Evolutionary conservation across 2,113 vertebrate genomes (phyloP), one percentile per base, ranked within the genome.

Genomic region (Trochalopteron elliotii): DNA sequence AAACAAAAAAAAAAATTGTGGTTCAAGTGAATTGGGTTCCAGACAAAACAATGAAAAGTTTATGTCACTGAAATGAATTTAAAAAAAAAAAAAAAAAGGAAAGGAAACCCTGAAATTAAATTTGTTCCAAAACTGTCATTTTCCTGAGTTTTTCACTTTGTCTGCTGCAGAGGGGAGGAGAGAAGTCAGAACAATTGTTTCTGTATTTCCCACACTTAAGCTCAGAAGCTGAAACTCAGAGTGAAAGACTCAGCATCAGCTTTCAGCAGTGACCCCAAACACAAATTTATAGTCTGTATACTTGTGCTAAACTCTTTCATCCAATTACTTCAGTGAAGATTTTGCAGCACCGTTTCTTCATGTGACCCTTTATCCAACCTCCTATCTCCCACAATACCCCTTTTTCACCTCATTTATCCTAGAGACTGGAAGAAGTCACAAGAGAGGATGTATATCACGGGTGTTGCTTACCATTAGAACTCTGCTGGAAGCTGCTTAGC

Each of bases 21-120:
- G 47, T 74, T 84, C 24, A 68, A 94, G 20, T 19, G 7, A 90
- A 76, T 82, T 67, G 5, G 20, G 60, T 81, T 15, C 15, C 47
- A 84, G 44, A 55, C 7, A 59, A 88, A 89, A 76, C 2, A 83
- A 57, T 19, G 5, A 25, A 53, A 90, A 18, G 3, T 80, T 17
- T 74, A 15, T 45, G 25, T 24, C 31, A 81, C 11, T 45, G 22
- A 42, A 14, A 57, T 72, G 2, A 45, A 47, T 70, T 39, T 40
- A 1, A 1, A 12, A 17, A 42, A 23, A 9, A 7, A 37, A 24
- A 25, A 57, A 5, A 6, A 31, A 21, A 24, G 4, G 12, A 44
- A 8, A 44, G 11, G 25, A 71, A 71, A 1, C 1, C 0, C 5
- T 44, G 27, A 83, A 44, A 76, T 81, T 44, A 37, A 60, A 15